Evolutionary conservation across 2,888 invertebrate species (phyloP).

Genomic region (Aporophyla nigra): DNA sequence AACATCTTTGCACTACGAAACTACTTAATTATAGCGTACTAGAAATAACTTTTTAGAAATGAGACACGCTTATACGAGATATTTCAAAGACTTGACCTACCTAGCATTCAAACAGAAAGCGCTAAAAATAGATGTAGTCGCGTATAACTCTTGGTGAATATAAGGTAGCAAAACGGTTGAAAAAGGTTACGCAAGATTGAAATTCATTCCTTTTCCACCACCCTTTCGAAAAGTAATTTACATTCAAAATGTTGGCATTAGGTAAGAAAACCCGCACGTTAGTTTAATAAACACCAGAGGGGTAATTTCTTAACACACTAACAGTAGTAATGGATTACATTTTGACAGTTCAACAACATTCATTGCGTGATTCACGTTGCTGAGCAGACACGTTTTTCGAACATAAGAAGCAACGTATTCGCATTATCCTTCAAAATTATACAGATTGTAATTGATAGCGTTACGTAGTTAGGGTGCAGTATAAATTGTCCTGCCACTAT

Average conservation of each 20-base stretch:
- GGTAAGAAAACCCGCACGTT: not conserved
- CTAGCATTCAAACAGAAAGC: not conserved
- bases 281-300: not conserved
- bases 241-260: not conserved
- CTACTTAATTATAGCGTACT: not conserved
- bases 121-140: not conserved
- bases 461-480: no score
- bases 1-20: slow-evolving; percentile 30
- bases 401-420: no score
- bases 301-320: no score
- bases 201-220: not conserved
- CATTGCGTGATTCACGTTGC: no score
- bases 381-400: no score
- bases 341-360: no score
- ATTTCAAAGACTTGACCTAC: not conserved
- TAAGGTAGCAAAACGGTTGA: not conserved
- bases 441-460: no score
- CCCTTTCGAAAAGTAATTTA: not conserved
- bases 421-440: no score
- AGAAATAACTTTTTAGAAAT: slow-evolving; percentile 9
- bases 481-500: not conserved
- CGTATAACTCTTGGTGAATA: not conserved
- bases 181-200: not conserved
- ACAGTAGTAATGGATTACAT: no score
- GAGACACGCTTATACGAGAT: not conserved